Conservation (phyloP, 1,140 invertebrate species). For the Globodera ellingtonae region DNA sequence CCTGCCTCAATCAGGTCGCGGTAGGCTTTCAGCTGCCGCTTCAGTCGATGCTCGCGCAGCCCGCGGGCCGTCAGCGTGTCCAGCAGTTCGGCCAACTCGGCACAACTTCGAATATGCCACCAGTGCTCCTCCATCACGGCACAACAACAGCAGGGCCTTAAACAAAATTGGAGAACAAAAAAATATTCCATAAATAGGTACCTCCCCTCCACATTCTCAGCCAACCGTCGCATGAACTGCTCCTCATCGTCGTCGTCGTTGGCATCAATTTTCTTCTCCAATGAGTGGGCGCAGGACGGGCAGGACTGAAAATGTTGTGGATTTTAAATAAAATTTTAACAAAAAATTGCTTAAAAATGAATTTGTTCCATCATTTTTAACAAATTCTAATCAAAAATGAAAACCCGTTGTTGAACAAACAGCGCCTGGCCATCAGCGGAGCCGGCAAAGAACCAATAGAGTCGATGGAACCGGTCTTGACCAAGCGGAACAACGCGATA, state of each 20-base stretch:
- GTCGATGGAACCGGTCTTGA: constrained; percentile 7
- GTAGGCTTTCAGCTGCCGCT: background rate
- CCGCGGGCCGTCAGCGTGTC: background rate
- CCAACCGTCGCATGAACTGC: background rate
- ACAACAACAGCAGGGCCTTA: background rate
- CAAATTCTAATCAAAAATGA: background rate
- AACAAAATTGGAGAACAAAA: background rate
- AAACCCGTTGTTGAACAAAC: background rate
- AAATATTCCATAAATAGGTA: background rate
- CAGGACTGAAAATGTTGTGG: background rate
- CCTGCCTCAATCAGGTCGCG: constrained; percentile 9
- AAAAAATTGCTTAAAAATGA: background rate
- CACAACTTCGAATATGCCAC: background rate
- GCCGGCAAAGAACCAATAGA: constrained; percentile 11
- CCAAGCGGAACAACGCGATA: constrained; percentile 1
- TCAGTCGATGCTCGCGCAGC: constrained; percentile 2
- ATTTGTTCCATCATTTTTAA: background rate
- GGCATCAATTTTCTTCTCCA: background rate
- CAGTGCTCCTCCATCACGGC: background rate
- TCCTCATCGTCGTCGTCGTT: background rate
- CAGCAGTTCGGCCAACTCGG: background rate
- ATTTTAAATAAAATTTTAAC: no score
- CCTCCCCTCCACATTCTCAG: constrained; percentile 10
- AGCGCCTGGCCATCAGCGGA: background rate
- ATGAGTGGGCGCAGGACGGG: no score